phyloP scores from a whole-genome alignment of 2,113 vertebrate species.

The Hippocampus zosterae region DNA sequence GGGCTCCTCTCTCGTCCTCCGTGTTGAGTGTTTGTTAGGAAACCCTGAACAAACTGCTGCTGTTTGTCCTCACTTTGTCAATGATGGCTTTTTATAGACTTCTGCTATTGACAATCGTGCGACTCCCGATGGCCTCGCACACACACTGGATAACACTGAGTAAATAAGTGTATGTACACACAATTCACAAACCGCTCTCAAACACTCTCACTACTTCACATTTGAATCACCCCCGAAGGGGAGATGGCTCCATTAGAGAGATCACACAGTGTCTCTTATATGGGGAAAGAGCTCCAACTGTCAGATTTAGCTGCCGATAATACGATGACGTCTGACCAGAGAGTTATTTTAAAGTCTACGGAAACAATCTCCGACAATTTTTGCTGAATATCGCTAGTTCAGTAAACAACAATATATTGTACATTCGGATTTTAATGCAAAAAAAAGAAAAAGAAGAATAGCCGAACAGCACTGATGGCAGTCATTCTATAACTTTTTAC shows the following conservation, averaged over 20 bases:
- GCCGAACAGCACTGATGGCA: too few relatives aligned
- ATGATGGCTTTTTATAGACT: slow-evolving; percentile 76
- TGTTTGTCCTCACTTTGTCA: slow-evolving; percentile 80
- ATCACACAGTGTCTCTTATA: background rate
- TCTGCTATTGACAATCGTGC: slow-evolving; percentile 74
- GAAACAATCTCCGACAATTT: too few relatives aligned
- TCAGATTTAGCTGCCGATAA: background rate
- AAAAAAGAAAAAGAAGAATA: too few relatives aligned
- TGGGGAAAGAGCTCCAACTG: background rate
- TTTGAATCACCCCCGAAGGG: slow-evolving; percentile 17
- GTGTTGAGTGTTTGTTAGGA: slow-evolving; percentile 76
- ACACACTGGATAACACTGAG: slow-evolving; percentile 77
- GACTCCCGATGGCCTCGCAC: slow-evolving; percentile 69
- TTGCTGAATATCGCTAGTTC: too few relatives aligned
- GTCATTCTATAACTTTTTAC: too few relatives aligned
- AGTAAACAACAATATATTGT: too few relatives aligned
- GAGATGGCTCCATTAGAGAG: background rate
- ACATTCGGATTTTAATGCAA: too few relatives aligned
- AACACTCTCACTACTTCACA: slow-evolving; percentile 46
- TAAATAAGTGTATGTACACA: slow-evolving; percentile 77
- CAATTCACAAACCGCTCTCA: slow-evolving; percentile 47
- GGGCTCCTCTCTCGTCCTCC: slow-evolving; percentile 44
- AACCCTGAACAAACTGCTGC: slow-evolving; percentile 76
- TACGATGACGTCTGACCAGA: too few relatives aligned
- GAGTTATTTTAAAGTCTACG: background rate